Evolutionary conservation across 1,140 invertebrate genomes (phyloP).

Genomic region (Drosophila ficusphila): DNA sequence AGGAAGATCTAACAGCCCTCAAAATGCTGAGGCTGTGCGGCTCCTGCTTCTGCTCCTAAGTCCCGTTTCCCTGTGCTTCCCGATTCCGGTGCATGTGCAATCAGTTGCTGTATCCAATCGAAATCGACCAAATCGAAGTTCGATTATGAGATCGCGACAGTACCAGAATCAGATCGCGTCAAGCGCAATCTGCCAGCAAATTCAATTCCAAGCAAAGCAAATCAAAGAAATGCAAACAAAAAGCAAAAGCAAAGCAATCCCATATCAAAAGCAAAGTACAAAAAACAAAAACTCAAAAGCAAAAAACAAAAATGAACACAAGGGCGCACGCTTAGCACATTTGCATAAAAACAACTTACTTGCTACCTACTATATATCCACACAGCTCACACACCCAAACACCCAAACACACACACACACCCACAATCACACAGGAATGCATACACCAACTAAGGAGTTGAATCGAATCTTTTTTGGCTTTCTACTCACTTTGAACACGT

Average conservation of each 20-base stretch:
- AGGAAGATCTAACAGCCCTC: slow-evolving; percentile 46
- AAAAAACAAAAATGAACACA: slow-evolving; percentile 45
- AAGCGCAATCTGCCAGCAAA: slow-evolving; percentile 56
- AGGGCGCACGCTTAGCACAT: slow-evolving; percentile 78
- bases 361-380: slow-evolving; percentile 30
- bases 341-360: slow-evolving; percentile 59
- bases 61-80: slow-evolving; percentile 81
- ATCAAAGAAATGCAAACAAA: slow-evolving; percentile 68
- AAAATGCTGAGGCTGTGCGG: slow-evolving; percentile 70
- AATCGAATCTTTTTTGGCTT: slow-evolving; percentile 51
- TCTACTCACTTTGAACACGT: slow-evolving; percentile 50
- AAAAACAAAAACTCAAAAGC: slow-evolving; percentile 52
- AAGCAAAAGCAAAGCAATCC: slow-evolving; percentile 38
- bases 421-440: slow-evolving; percentile 28
- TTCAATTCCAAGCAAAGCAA: slow-evolving; percentile 59
- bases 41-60: slow-evolving; percentile 81
- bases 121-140: slow-evolving; percentile 48
- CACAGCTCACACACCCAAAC: background rate
- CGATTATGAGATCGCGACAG: slow-evolving; percentile 53
- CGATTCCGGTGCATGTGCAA: slow-evolving; percentile 81
- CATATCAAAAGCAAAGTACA: slow-evolving; percentile 48
- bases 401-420: slow-evolving; percentile 6
- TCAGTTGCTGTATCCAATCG: slow-evolving; percentile 71
- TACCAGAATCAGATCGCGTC: slow-evolving; percentile 56
- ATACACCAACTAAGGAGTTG: slow-evolving; percentile 27